phyloP scores from a whole-genome alignment of 64 coral and sea anemone genomes.

The Acropora tenuis region DNA sequence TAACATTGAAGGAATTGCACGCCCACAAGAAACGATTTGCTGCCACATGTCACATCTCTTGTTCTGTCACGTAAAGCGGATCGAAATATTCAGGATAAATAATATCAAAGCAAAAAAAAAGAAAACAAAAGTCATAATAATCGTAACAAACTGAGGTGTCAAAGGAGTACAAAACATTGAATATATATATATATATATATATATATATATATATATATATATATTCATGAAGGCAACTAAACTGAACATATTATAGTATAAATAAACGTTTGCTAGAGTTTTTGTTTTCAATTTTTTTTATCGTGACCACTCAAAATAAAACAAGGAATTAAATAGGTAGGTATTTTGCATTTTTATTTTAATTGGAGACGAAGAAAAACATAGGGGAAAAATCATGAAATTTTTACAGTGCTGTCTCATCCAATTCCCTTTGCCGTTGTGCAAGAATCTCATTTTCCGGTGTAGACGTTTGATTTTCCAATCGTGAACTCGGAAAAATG shows the following conservation, averaged over 20 bases:
- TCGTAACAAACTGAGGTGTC: too few species aligned
- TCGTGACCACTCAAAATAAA: background rate
- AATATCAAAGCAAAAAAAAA: background rate
- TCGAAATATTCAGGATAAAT: too few species aligned
- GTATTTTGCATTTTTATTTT: background rate
- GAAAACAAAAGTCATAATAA: background rate
- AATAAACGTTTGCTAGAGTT: background rate
- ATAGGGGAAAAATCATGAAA: background rate
- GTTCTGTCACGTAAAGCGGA: too few species aligned
- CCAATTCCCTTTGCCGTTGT: background rate
- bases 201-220: background rate
- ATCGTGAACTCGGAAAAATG: too few species aligned
- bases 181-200: too few species aligned
- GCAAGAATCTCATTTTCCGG: too few species aligned
- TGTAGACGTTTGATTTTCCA: too few species aligned
- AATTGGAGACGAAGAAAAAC: background rate
- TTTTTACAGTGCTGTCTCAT: background rate
- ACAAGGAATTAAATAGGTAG: background rate
- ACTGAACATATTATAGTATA: background rate
- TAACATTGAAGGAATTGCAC: constrained; percentile 8
- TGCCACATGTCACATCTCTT: too few species aligned
- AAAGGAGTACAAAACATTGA: too few species aligned
- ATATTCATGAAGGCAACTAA: background rate
- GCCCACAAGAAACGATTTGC: background rate
- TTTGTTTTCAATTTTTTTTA: background rate